Evolutionary conservation across 1,140 invertebrate species (phyloP).

Genomic region (Trachelipus rathkii): DNA sequence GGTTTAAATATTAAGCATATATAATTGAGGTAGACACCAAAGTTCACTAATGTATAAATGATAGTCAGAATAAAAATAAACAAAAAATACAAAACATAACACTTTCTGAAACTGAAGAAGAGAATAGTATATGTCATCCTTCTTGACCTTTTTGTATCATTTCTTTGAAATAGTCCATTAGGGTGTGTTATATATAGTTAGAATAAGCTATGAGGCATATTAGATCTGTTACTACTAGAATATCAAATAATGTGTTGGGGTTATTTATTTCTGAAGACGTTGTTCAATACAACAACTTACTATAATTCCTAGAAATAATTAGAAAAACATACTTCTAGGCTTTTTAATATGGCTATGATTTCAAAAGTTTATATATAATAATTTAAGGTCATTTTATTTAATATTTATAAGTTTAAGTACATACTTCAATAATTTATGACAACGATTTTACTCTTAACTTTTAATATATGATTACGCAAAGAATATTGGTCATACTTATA

Average conservation of each 20-base stretch:
- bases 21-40: conserved; percentile 52
- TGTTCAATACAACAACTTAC: neutral
- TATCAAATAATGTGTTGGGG: conserved; percentile 82
- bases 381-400: no score
- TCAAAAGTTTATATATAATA: no score
- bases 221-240: conserved; percentile 92
- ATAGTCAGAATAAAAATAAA: conserved; percentile 19
- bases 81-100: conserved; percentile 25
- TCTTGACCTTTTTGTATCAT: conserved; percentile 94
- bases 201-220: conserved; percentile 87
- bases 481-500: no score
- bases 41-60: conserved; percentile 45
- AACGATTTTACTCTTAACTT: no score
- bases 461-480: no score
- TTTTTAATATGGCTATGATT: no score
- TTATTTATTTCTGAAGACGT: neutral
- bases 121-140: conserved; percentile 70
- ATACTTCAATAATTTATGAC: no score
- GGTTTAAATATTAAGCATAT: conserved; percentile 45
- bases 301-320: neutral
- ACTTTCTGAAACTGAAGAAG: conserved; percentile 63
- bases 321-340: neutral
- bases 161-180: conserved; percentile 97
- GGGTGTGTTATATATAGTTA: conserved; percentile 59
- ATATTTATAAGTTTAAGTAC: no score